Evolutionary conservation across 2,888 invertebrate species (phyloP).

Genomic region (Ectobius pallidus): DNA sequence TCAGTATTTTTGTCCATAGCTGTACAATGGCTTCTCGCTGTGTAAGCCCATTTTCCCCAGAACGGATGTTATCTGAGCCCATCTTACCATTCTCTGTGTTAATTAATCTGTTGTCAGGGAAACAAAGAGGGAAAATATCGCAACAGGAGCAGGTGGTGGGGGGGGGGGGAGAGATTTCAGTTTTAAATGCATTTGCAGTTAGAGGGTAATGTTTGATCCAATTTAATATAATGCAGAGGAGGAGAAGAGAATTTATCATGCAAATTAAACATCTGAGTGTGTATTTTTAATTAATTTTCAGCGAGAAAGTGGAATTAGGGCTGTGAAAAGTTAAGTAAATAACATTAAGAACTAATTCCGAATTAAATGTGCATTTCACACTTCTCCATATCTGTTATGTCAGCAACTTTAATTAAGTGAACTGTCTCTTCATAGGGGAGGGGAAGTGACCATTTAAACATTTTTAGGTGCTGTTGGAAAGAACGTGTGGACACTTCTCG

Average conservation of each 20-base stretch:
- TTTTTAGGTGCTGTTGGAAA: no score
- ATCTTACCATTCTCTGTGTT: slow-evolving; percentile 6
- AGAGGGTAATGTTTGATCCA: neutral
- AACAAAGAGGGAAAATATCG: slow-evolving; percentile 8
- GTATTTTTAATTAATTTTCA: neutral
- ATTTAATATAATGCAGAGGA: neutral
- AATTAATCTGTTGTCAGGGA: slow-evolving; percentile 1
- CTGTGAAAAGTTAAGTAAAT: neutral
- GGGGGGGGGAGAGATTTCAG: neutral
- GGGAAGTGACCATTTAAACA: no score
- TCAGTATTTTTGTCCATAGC: no score
- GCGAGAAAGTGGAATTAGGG: neutral
- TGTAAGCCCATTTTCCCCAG: no score
- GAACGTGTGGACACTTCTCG: no score
- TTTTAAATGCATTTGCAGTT: neutral
- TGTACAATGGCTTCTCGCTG: no score
- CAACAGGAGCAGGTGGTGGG: neutral
- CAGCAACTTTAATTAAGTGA: no score
- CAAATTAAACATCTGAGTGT: neutral
- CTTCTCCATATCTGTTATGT: no score
- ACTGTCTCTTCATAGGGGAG: no score
- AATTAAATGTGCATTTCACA: no score
- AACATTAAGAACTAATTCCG: neutral
- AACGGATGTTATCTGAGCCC: neutral
- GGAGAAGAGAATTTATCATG: neutral